A percentile compares a stretch with the other conserved stretches of the same genome.
Conservation (phyloP, 2,888 invertebrate genomes). For the Synanthedon formicaeformis region DNA sequence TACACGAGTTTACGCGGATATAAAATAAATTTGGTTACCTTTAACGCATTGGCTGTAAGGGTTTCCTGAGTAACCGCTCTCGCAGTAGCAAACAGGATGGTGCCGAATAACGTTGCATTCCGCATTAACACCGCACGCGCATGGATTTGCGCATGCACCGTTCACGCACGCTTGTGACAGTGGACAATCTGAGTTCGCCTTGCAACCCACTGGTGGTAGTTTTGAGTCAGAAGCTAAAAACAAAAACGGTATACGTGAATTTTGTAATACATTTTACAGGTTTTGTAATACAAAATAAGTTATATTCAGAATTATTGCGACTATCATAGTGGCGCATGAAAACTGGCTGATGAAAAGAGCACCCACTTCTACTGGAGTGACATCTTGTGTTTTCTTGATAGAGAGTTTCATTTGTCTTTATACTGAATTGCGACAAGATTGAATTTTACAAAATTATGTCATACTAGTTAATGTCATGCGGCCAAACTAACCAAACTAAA, state of each 20-base stretch:
- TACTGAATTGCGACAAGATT: too few species aligned
- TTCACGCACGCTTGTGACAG: conserved; percentile 87
- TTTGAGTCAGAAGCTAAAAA: conserved; percentile 67
- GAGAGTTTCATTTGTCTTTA: too few species aligned
- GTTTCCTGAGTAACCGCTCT: conserved; percentile 86
- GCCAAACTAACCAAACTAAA: not conserved
- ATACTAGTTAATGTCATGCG: too few species aligned
- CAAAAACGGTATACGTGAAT: conserved; percentile 4
- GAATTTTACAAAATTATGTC: too few species aligned
- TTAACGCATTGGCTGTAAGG: conserved; percentile 85
- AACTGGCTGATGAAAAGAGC: too few species aligned
- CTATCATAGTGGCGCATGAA: too few species aligned
- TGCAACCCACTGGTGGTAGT: conserved; percentile 75
- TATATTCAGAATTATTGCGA: too few species aligned
- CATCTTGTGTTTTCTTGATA: too few species aligned
- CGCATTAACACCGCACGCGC: conserved; percentile 86
- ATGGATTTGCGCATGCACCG: conserved; percentile 82
- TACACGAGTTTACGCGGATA: not conserved
- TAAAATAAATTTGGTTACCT: conserved; percentile 47
- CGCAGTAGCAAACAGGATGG: conserved; percentile 87
- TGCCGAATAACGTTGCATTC: conserved; percentile 86
- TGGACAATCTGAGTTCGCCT: conserved; percentile 84
- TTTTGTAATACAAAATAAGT: too few species aligned
- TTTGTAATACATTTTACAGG: too few species aligned
- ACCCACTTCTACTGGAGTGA: too few species aligned